Conservation (phyloP, 64 coral and sea anemone species). For the Actinia tenebrosa region DNA sequence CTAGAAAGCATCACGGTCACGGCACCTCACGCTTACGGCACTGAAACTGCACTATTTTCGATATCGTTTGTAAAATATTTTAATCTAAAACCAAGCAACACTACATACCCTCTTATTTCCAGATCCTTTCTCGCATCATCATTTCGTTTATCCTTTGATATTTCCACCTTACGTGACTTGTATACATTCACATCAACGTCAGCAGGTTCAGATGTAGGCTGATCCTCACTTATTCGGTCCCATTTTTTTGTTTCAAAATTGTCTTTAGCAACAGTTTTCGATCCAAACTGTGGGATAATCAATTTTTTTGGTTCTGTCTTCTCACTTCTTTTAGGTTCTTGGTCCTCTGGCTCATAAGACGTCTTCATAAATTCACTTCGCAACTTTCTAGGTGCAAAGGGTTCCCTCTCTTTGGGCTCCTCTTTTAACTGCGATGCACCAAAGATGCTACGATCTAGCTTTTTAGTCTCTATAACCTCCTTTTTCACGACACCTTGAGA, state of each 20-base stretch:
- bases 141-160: not conserved
- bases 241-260: not conserved
- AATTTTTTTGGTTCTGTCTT: not conserved
- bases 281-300: not conserved
- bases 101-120: not conserved
- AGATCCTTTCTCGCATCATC: not conserved
- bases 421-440: not conserved
- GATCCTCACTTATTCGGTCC: not conserved
- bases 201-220: not conserved
- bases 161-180: not conserved
- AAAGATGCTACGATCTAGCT: not conserved
- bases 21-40: no score
- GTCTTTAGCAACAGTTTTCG: not conserved
- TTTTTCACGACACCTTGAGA: not conserved
- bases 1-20: no score
- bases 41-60: no score
- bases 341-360: not conserved
- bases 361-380: not conserved
- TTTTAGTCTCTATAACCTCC: not conserved
- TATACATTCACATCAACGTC: not conserved
- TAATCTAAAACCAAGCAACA: no score
- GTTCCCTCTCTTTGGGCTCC: not conserved
- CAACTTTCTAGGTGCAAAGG: not conserved
- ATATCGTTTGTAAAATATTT: no score
- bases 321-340: not conserved